phyloP scores from a whole-genome alignment of 2,113 vertebrate genomes.

The Copsychus sechellarum region DNA sequence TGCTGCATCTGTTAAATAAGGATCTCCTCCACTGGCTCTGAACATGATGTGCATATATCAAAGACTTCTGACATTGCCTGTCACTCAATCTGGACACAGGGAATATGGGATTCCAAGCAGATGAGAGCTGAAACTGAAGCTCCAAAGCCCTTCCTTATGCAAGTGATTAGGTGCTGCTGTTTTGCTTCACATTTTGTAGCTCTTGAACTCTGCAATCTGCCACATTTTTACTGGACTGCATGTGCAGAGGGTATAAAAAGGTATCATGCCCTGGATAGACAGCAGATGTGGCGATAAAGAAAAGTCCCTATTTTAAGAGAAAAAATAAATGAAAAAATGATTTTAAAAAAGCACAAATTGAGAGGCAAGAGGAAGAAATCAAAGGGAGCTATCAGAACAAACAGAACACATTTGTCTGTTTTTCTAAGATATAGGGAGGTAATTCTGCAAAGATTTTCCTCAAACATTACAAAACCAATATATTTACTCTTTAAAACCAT shows the following conservation, averaged over 20 bases:
- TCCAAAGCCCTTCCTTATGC: conserved; percentile 79
- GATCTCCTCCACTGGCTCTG: conserved; percentile 69
- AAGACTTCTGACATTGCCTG: conserved; percentile 79
- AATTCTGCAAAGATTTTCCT: conserved; percentile 38
- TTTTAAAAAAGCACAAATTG: background rate
- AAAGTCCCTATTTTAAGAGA: conserved; percentile 27
- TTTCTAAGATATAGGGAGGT: conserved; percentile 65
- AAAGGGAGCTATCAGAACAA: conserved; percentile 73
- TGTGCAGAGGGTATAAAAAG: conserved; percentile 6
- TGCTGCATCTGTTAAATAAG: conserved; percentile 82
- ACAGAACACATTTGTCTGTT: conserved; percentile 73
- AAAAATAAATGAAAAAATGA: conserved; percentile 13
- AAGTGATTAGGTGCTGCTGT: conserved; percentile 85
- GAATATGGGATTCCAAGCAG: conserved; percentile 85
- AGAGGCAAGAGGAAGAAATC: conserved; percentile 58
- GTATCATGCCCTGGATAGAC: conserved; percentile 8
- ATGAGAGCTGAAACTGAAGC: conserved; percentile 86
- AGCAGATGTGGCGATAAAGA: conserved; percentile 19
- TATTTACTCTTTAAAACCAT: background rate
- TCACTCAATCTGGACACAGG: conserved; percentile 82
- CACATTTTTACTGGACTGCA: conserved; percentile 73
- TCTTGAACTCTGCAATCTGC: conserved; percentile 84
- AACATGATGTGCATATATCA: conserved; percentile 85
- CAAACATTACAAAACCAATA: background rate
- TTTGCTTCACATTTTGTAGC: conserved; percentile 83